Conservation (phyloP, 2,113 vertebrate genomes). For the Tenebrosternarchus preto region DNA sequence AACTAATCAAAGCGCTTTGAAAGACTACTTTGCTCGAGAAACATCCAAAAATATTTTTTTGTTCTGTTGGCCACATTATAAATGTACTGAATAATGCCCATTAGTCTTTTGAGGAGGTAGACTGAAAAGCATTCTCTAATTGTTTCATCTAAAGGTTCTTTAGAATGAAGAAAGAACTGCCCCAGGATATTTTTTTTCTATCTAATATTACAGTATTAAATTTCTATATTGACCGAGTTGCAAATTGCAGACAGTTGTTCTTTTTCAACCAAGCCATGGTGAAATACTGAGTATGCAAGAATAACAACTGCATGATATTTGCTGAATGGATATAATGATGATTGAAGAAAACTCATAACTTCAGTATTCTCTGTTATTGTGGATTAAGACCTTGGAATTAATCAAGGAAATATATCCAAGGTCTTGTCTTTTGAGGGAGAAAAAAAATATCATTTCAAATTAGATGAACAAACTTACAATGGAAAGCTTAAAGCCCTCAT, state of each 20-base stretch:
- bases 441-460: slow-evolving; percentile 31
- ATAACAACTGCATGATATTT: slow-evolving; percentile 26
- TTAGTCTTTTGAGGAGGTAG: slow-evolving; percentile 10
- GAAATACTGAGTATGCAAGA: slow-evolving; percentile 38
- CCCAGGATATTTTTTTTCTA: slow-evolving; percentile 22
- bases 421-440: neutral
- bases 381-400: slow-evolving; percentile 46
- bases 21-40: slow-evolving; percentile 40
- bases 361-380: slow-evolving; percentile 23
- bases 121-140: slow-evolving; percentile 40
- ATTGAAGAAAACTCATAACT: slow-evolving; percentile 20
- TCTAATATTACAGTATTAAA: slow-evolving; percentile 45
- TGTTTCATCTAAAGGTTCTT: slow-evolving; percentile 43
- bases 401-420: slow-evolving; percentile 46
- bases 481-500: slow-evolving; percentile 37
- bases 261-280: slow-evolving; percentile 16
- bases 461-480: slow-evolving; percentile 23
- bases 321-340: slow-evolving; percentile 34
- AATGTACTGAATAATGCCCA: slow-evolving; percentile 26
- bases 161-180: slow-evolving; percentile 12
- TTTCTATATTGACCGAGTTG: slow-evolving; percentile 23
- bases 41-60: slow-evolving; percentile 51
- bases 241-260: slow-evolving; percentile 18
- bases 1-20: slow-evolving; percentile 49
- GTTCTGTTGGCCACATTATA: slow-evolving; percentile 17